phyloP scores from a whole-genome alignment of 2,797 vertebrate species.

The Heteromormyrus szaboi region DNA sequence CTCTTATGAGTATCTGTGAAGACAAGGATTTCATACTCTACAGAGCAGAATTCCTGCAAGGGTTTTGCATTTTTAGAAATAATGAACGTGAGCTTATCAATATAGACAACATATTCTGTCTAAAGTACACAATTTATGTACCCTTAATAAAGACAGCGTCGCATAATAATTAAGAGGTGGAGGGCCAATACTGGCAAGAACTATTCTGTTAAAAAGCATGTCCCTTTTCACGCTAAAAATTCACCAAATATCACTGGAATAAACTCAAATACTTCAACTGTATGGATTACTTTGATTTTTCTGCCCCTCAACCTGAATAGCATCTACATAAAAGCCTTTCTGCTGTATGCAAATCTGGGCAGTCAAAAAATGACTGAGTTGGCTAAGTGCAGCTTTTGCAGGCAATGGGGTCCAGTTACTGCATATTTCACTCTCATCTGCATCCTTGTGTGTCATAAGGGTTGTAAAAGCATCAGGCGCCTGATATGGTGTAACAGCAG shows the following conservation, averaged over 20 bases:
- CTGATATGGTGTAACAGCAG: neutral
- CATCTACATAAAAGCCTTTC: neutral
- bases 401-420: neutral
- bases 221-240: neutral
- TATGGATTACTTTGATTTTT: neutral
- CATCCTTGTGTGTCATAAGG: neutral
- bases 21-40: neutral
- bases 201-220: neutral
- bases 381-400: neutral
- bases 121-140: neutral
- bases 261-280: neutral
- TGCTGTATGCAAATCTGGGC: neutral
- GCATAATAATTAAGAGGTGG: neutral
- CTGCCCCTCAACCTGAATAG: neutral
- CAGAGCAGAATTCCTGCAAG: neutral
- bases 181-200: neutral
- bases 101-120: neutral
- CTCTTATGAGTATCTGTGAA: neutral
- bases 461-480: neutral
- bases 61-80: neutral
- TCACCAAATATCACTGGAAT: neutral
- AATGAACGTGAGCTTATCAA: neutral
- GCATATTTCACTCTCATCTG: neutral
- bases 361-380: neutral
- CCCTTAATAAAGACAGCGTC: neutral